phyloP scores from a whole-genome alignment of 2,113 vertebrate genomes.

The Neopipo cinnamomea region DNA sequence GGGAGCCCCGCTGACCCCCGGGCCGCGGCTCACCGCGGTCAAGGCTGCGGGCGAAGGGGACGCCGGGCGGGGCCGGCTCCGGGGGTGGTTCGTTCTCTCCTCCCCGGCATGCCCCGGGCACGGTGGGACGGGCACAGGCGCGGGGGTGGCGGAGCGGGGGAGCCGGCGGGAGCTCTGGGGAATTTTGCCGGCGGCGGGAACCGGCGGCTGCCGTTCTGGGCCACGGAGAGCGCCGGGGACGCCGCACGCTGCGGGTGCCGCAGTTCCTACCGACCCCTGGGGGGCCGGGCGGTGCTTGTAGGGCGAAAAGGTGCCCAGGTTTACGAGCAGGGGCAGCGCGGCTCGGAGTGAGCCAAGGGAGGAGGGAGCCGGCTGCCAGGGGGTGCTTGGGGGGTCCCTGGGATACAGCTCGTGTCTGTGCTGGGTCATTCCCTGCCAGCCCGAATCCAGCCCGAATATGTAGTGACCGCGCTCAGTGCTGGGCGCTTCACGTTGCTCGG shows the following conservation, averaged over 20 bases:
- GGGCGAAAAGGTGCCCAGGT: background rate
- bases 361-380: background rate
- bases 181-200: too few species aligned
- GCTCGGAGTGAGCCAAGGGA: background rate
- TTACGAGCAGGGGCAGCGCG: background rate
- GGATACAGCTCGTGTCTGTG: background rate
- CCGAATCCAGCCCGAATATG: too few species aligned
- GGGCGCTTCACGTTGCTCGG: background rate
- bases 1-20: too few species aligned
- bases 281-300: background rate
- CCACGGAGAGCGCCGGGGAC: background rate
- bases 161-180: background rate
- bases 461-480: background rate
- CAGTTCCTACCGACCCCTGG: fast-evolving
- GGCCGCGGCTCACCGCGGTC: conserved; percentile 8
- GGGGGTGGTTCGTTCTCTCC: background rate
- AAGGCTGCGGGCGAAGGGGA: conserved; percentile 17
- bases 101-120: background rate
- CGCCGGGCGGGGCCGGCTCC: background rate
- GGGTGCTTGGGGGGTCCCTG: background rate
- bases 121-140: background rate
- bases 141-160: background rate
- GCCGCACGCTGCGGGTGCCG: background rate
- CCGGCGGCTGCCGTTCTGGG: background rate
- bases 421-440: background rate